Conservation (phyloP, 2,888 invertebrate genomes). For the Digitonthophagus gazella region DNA sequence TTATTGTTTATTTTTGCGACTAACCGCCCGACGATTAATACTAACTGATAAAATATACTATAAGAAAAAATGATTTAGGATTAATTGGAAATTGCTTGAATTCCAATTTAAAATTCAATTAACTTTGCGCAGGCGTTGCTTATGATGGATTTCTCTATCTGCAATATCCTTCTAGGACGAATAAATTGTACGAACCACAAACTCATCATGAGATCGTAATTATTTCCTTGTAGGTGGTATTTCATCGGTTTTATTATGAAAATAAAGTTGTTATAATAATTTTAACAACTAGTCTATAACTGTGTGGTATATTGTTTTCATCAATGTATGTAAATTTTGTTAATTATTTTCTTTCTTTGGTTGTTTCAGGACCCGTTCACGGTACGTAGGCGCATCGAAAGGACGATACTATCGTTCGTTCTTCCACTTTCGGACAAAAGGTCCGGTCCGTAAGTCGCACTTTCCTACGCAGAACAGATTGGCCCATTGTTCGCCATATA, state of each 20-base stretch:
- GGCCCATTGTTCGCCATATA: conserved; percentile 11
- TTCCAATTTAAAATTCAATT: neutral
- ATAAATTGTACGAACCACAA: neutral
- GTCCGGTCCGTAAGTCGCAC: conserved; percentile 7
- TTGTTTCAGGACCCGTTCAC: conserved; percentile 66
- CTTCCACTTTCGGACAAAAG: conserved; percentile 28
- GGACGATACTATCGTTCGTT: conserved; percentile 37
- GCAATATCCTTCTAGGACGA: neutral
- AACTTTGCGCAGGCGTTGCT: neutral
- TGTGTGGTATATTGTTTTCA: too few relatives aligned
- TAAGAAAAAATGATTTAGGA: neutral
- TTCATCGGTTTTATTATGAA: too few relatives aligned
- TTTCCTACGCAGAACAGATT: conserved; percentile 7
- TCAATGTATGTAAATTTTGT: conserved; percentile 18
- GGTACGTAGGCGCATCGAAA: conserved; percentile 51
- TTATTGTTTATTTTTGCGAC: neutral
- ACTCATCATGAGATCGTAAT: neutral
- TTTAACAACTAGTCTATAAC: too few relatives aligned
- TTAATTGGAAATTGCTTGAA: neutral
- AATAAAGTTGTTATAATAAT: too few relatives aligned
- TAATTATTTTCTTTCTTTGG: conserved; percentile 41
- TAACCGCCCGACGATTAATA: too few relatives aligned
- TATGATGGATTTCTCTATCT: neutral
- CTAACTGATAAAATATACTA: neutral
- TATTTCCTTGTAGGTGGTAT: neutral